Evolutionary conservation across 2,888 invertebrate genomes (phyloP), one percentile per base, ranked within the genome.

Genomic region (Acrocera orbiculus): DNA sequence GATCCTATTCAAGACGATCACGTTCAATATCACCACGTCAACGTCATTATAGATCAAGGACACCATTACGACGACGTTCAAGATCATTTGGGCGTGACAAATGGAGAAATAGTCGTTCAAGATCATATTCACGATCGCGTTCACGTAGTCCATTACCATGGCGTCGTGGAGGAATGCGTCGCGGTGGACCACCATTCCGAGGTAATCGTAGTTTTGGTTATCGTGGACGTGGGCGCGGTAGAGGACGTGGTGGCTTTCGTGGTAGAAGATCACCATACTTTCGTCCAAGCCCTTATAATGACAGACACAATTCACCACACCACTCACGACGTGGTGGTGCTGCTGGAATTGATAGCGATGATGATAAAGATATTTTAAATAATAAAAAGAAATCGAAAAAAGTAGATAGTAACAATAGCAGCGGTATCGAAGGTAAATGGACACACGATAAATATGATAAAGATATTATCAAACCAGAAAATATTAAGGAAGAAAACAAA

Each of bases 401-500:
- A n/a, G n/a, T n/a, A n/a, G n/a, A n/a, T n/a, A n/a, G n/a, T n/a
- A n/a, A n/a, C n/a, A n/a, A n/a, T n/a, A n/a, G n/a, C n/a, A n/a
- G n/a, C n/a, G 61, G 34, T 54, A 58, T 46, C 43, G 62, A 47
- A 48, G 61, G 38, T 59, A 65, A 52, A 63, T 69, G 51, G 64
- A 63, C 40, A 50, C 66, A 44, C 62, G 66, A 44, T 64, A 65
- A 42, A 61, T 65, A 37, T 60, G 50, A 50, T 43, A 2, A 61
- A 1, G 63, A 63, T 45, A 62, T 53, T 61, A 23, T 64, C 61
- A 40, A 63, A 62, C 14, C 62, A 17, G 23, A 47, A 1, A 17
- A 64, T 44, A 62, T 61, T 62, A 40, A 61, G 62, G 34, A 67
- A 65, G 9, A 69, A 69, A 46, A 68, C 68, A 40, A 68, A 67